Base-by-base conservation (phyloP, 2,888 invertebrate genomes). In the Trypoxylon attenuatum region DNA sequence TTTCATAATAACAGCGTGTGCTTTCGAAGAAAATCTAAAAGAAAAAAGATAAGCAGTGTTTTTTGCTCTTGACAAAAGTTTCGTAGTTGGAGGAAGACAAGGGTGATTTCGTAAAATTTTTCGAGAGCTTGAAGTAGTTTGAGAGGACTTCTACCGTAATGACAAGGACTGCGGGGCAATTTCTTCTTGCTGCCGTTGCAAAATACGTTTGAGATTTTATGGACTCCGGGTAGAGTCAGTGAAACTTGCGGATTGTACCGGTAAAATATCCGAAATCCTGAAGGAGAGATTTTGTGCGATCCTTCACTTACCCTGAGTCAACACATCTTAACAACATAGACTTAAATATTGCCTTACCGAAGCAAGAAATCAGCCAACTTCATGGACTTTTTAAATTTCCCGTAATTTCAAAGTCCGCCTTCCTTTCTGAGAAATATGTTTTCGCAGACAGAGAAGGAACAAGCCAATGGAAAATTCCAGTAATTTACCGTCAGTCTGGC, bases 151-250 rank as follows among this genome's bases (percentile, higher is more conserved):
- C 50, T 25, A 29, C 33, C 51, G 60, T 65, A 73, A 74, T 76
- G 73, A 76, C 73, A 49, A 62, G 63, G 65, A 59, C 59, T 29
- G 21, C 33, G 33, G 65, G 61, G 60, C 71, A 78, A 78, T 75
- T 66, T 70, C 72, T 77, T 78, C 68, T 59, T 74, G 77, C 79
- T 74, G 75, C 63, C 76, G 69, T 62, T 68, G 79, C 76, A 68
- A 77, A 76, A 79, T 79, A 69, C 75, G 70, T 77, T 77, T 66
- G 64, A 68, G 77, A 76, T 71, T 80, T 77, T 79, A 79, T 70
- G 68, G 76, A 56, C 65, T 56, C 46, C 41, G 61, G 68, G 55
- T 18, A 42, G 60, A 77, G 67, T 76, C 74, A 50, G 65, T 68
- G 71, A 64, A 76, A 70, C 73, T 77, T 58, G 72, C 63, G 60